Evolutionary conservation across 2,113 vertebrate genomes (phyloP), one percentile per base, ranked within the genome.

Genomic region (Chascanopsetta lugubris): DNA sequence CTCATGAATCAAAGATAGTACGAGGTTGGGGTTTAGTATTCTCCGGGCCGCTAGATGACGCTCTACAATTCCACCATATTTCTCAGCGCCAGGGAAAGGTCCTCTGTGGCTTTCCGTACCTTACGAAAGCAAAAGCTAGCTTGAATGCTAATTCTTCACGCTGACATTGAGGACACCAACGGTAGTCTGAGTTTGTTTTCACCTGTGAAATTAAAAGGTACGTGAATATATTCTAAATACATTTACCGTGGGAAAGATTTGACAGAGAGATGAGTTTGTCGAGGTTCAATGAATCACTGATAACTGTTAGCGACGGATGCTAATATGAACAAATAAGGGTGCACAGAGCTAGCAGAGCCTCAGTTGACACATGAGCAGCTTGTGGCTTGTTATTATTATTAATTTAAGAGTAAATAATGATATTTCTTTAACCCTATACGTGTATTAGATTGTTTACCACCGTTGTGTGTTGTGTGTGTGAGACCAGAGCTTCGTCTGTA

Each of bases 91-190:
- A 11, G 4, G 20, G 0, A 18, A 32, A 13, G 8, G 64, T 61
- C 51, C 75, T 58, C 4, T 69, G 29, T 1, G 4, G 2, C 1
- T 4, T 59, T 21, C 82, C 82, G 61, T 84, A 77, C 2, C 47
- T 79, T 75, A 83, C 43, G 40, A 79, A 80, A 74, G 54, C 34
- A 8, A 49, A 65, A 50, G 70, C 45, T 69, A 48, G 30, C 49
- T 5, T 34, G 4, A 0, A 2, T 21, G 59, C 62, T 80, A 49
- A 55, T 12, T 51, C 49, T 15, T 2, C 20, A 9, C 49, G 36
- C 27, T 22, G 88, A 83, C 87, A 83, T 86, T 86, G 79, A 86
- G 49, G 27, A 3, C 1, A 4, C 6, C 9, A 10, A 8, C 24
- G 1, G 4, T 1, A 10, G 17, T 8, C 47, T 21, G 24, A 1